Percentiles rank a stretch among this genome's conserved stretches.
These are phyloP conservation scores for Hoplodrina blanda DNA, from an alignment of 2,888 invertebrate species.

Conservation along the genomic window DNA sequence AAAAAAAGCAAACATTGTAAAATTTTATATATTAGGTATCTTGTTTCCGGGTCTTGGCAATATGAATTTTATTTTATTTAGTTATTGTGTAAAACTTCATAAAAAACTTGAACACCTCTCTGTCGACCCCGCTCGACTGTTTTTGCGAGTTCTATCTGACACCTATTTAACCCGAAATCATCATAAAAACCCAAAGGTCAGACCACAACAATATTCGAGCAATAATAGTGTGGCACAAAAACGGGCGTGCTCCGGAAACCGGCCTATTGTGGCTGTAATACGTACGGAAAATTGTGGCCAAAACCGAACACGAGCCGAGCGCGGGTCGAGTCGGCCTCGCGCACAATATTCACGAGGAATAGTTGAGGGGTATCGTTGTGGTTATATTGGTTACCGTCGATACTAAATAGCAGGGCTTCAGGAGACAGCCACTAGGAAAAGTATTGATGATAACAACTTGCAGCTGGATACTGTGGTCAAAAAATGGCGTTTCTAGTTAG, in stretches of 20 bases:
- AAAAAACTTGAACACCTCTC: neutral
- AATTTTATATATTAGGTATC: too few relatives aligned
- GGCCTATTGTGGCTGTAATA: constrained; percentile 43
- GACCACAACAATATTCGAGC: constrained; percentile 16
- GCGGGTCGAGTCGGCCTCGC: constrained; percentile 6
- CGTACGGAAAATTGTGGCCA: constrained; percentile 52
- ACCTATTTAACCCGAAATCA: constrained; percentile 21
- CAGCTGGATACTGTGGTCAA: too few relatives aligned
- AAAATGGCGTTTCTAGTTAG: too few relatives aligned
- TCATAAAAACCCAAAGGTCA: constrained; percentile 15
- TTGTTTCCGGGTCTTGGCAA: too few relatives aligned
- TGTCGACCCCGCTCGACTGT: neutral
- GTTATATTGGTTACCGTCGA: constrained; percentile 4
- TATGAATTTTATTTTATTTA: too few relatives aligned
- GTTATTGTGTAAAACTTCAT: too few relatives aligned
- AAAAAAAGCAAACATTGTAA: too few relatives aligned
- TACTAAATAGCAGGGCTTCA: neutral
- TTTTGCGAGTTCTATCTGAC: constrained; percentile 8
- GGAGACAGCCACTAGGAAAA: neutral
- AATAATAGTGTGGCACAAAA: constrained; percentile 52
- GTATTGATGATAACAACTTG: too few relatives aligned
- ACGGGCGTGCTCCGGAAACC: constrained; percentile 34
- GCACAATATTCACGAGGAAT: constrained; percentile 3
- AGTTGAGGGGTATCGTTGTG: constrained; percentile 14
- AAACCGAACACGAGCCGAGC: neutral